Conservation (phyloP, 2,888 invertebrate genomes). For the Scaptodrosophila latifasciaeformis region DNA sequence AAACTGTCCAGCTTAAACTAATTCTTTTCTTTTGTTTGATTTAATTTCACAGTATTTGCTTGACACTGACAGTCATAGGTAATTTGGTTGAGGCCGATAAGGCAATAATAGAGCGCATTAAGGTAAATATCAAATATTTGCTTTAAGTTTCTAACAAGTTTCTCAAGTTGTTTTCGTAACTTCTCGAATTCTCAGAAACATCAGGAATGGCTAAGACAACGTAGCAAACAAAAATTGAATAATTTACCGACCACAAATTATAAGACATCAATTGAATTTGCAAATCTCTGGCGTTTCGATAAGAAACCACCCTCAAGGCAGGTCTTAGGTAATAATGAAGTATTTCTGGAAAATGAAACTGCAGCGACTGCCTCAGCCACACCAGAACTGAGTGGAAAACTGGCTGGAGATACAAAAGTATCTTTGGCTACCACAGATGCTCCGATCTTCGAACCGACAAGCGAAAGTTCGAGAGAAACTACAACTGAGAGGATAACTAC, state of each 20-base stretch:
- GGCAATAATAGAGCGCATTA: conserved; percentile 69
- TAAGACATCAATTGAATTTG: conserved; percentile 42
- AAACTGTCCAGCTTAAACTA: neutral
- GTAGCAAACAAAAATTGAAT: conserved; percentile 51
- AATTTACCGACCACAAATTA: conserved; percentile 9
- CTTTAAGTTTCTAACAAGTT: neutral
- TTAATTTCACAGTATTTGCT: conserved; percentile 54
- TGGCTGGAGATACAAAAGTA: neutral
- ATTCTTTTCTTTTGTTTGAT: conserved; percentile 10
- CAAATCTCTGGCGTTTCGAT: conserved; percentile 63
- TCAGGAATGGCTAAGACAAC: conserved; percentile 73
- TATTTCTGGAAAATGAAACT: conserved; percentile 66
- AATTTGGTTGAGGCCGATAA: conserved; percentile 51
- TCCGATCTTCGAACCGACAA: neutral
- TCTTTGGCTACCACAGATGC: neutral
- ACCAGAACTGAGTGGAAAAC: neutral
- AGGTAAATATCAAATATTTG: conserved; percentile 45
- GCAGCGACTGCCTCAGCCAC: conserved; percentile 24
- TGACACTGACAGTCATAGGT: conserved; percentile 42
- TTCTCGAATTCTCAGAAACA: conserved; percentile 72
- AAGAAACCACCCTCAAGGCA: conserved; percentile 36
- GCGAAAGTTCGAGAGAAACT: conserved; percentile 11
- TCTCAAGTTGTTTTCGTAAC: too few relatives aligned
- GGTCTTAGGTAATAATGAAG: conserved; percentile 67
- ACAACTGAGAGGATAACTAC: conserved; percentile 15